A percentile compares a stretch with the other conserved stretches of the same genome.
Conservation (phyloP, 2,113 vertebrate genomes). For the Mirza zaza region DNA sequence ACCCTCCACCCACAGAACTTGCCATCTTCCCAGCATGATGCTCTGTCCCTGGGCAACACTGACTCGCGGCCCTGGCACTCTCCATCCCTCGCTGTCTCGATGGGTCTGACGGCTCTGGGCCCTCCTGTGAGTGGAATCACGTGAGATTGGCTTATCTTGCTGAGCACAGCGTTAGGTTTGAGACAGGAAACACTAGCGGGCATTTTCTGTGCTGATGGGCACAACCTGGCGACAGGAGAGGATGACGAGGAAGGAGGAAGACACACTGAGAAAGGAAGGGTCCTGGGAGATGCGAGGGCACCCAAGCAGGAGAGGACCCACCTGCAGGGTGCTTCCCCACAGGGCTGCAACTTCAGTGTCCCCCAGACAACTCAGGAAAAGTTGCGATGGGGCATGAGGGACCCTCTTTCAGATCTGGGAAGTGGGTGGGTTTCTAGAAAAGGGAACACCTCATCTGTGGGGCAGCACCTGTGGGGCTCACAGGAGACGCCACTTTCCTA, state of each 20-base stretch:
- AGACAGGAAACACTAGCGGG: too few relatives aligned
- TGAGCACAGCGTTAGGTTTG: background rate
- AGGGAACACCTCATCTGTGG: rapidly evolving
- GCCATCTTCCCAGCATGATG: background rate
- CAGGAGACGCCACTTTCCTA: background rate
- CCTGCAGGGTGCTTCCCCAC: too few relatives aligned
- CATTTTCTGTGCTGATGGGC: rapidly evolving
- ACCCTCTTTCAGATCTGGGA: background rate
- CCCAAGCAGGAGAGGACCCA: background rate
- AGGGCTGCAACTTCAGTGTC: background rate
- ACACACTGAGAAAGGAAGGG: background rate
- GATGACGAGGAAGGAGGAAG: background rate
- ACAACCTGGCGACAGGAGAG: rapidly evolving
- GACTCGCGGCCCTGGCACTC: background rate
- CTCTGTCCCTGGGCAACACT: background rate
- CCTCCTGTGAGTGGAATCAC: background rate
- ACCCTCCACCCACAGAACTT: background rate
- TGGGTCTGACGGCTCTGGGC: background rate
- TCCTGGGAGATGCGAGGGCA: background rate
- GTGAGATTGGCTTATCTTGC: background rate
- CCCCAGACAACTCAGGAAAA: background rate
- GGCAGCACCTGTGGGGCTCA: background rate
- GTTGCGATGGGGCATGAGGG: background rate
- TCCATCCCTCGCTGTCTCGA: too few relatives aligned
- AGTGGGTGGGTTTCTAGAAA: background rate